Evolutionary conservation across 2,797 vertebrate species (phyloP), one percentile per base, ranked within the genome.

Genomic region (Neoniphon sammara): DNA sequence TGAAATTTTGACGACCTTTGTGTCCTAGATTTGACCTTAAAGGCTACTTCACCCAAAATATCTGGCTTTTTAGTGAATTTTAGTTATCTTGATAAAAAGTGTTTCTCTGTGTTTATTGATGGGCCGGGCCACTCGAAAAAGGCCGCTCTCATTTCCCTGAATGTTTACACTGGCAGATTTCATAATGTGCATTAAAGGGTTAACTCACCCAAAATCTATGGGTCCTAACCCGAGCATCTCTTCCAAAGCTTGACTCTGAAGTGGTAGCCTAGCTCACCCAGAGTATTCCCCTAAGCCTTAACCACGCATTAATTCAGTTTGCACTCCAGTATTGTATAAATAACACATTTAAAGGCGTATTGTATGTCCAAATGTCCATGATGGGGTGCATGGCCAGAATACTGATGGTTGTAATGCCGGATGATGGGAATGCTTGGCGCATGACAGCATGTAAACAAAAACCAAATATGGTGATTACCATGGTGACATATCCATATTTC

Each of bases 401-500:
- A 50, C 83, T 88, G 89, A 91, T 92, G 90, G 89, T 88, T 91
- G 87, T 67, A 86, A 92, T 92, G 91, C 84, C 54, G 69, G 81
- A 80, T 85, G 91, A 92, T 92, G 91, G 79, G 87, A 78, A 92
- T 92, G 92, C 85, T 91, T 88, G 91, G 92, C 70, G 88, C 91
- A 91, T 93, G 91, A 93, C 87, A 92, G 91, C 89, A 93, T 93
- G 92, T 92, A 91, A 93, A 93, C 91, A 92, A 91, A 92, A 92
- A 91, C 83, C 89, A 92, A 93, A 92, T 89, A 89, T 89, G 89
- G 88, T 92, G 91, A 92, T 90, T 73, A 77, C 88, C 89, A 92
- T 91, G 90, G 86, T 86, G 66, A 92, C 87, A 88, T 80, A 73
- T 83, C 62, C 80, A 89, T 84, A 86, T 84, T 87, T 80, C 85